These are phyloP conservation scores for Labeo rohita DNA, from an alignment of 2,113 vertebrate species.

Conservation along the genomic window DNA sequence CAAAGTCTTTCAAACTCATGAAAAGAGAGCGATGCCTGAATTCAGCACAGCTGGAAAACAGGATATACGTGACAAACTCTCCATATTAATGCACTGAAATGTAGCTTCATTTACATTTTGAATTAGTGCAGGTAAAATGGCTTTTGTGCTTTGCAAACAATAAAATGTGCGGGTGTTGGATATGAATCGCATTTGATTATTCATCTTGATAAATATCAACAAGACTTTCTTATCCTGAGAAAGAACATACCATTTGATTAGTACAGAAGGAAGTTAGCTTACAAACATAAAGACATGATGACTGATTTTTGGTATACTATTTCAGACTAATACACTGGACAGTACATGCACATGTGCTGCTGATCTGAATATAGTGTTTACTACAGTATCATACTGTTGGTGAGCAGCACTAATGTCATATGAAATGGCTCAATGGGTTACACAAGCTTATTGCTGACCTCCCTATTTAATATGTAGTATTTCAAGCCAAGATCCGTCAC, in stretches of 20 bases:
- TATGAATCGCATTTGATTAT: conserved; percentile 18
- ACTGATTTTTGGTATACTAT: conserved; percentile 30
- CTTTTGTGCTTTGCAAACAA: conserved; percentile 28
- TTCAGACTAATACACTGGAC: conserved; percentile 32
- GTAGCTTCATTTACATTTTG: conserved; percentile 29
- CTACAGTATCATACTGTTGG: conserved; percentile 22
- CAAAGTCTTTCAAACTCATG: not conserved
- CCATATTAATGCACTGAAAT: conserved; percentile 17
- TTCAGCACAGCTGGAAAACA: conserved; percentile 39
- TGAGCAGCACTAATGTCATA: conserved; percentile 32
- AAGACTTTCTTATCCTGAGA: conserved; percentile 33
- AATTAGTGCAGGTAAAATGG: conserved; percentile 16
- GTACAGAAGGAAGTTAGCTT: conserved; percentile 36
- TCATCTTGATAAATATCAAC: conserved; percentile 23
- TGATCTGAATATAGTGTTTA: conserved; percentile 21
- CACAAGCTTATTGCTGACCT: conserved; percentile 42
- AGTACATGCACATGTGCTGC: conserved; percentile 41
- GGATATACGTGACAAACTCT: not conserved
- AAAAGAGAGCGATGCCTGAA: not conserved
- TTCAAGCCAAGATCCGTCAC: conserved; percentile 35
- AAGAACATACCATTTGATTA: conserved; percentile 33
- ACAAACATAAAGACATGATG: conserved; percentile 2
- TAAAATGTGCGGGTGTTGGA: conserved; percentile 12
- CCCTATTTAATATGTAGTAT: conserved; percentile 28
- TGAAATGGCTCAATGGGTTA: conserved; percentile 37